A percentile compares a stretch with the other conserved stretches of the same genome.
Conservation (phyloP, 1,140 invertebrate species). For the Catajapyx aquilonaris region DNA sequence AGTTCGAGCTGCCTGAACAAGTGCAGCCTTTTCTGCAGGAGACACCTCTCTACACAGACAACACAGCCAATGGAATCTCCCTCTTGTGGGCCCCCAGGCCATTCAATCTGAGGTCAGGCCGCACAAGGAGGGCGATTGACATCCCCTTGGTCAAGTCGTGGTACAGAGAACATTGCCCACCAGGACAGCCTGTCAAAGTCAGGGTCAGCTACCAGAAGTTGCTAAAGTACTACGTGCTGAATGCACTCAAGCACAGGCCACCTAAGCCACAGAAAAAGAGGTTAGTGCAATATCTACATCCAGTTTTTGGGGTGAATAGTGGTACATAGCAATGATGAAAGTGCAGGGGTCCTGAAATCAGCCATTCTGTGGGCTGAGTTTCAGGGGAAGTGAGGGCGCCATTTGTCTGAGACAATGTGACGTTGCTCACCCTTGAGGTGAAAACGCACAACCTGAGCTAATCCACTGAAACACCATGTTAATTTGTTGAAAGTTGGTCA, state of each 20-base stretch:
- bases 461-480: no score
- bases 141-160: constrained; percentile 93
- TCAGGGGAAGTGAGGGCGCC: no score
- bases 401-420: no score
- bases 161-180: constrained; percentile 95
- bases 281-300: constrained; percentile 21
- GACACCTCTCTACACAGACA: constrained; percentile 90
- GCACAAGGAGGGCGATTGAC: constrained; percentile 58
- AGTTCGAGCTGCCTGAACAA: constrained; percentile 76
- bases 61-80: constrained; percentile 97
- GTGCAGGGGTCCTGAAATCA: constrained; percentile 16
- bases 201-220: constrained; percentile 98
- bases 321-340: constrained; percentile 8
- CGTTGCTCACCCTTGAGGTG: no score
- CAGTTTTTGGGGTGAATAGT: background rate
- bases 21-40: constrained; percentile 85
- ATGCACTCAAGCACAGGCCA: constrained; percentile 87
- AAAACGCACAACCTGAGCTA: no score
- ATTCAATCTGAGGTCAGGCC: constrained; percentile 84
- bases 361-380: constrained; percentile 12
- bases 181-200: constrained; percentile 97
- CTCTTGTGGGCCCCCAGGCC: constrained; percentile 96
- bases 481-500: no score
- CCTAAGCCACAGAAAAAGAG: constrained; percentile 98
- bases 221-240: constrained; percentile 94